These are phyloP conservation scores for Euwallacea similis DNA, from an alignment of 1,140 invertebrate species.

Conservation along the genomic window DNA sequence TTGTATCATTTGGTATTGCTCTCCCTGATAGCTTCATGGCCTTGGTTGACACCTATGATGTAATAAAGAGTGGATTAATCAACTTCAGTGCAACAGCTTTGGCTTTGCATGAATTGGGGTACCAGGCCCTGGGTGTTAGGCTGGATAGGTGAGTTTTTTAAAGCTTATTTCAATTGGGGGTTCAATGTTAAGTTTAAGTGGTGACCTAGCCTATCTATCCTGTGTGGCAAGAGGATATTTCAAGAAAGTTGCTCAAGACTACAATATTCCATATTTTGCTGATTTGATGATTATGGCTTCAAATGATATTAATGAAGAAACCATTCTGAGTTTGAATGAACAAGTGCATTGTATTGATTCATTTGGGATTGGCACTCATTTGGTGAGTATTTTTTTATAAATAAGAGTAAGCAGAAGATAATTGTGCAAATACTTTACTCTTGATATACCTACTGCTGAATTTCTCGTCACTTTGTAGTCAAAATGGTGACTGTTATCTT, in stretches of 20 bases:
- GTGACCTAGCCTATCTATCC: slow-evolving; percentile 95
- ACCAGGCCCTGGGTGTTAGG: slow-evolving; percentile 85
- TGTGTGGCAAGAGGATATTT: slow-evolving; percentile 81
- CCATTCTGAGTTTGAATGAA: slow-evolving; percentile 95
- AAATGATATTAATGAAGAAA: slow-evolving; percentile 99
- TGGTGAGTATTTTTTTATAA: slow-evolving; percentile 53
- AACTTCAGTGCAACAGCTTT: slow-evolving; percentile 97
- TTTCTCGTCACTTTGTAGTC: no score
- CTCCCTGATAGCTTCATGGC: slow-evolving; percentile 95
- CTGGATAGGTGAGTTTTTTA: slow-evolving; percentile 66
- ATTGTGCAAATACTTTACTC: no score
- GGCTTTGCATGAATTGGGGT: slow-evolving; percentile 89
- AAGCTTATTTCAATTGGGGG: neutral
- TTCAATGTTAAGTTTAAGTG: slow-evolving; percentile 61
- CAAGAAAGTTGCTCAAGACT: slow-evolving; percentile 72
- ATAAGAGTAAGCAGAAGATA: no score
- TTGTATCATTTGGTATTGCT: slow-evolving; percentile 93
- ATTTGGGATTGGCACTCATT: slow-evolving; percentile 87
- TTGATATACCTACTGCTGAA: no score
- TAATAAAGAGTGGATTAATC: slow-evolving; percentile 93
- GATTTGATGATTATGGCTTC: slow-evolving; percentile 92
- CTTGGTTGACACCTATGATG: slow-evolving; percentile 98
- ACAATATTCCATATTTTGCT: slow-evolving; percentile 84
- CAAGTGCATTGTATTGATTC: slow-evolving; percentile 96
- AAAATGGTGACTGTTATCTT: no score